phyloP scores from a whole-genome alignment of 2,888 invertebrate species.

The Dicyrtoma fusca region DNA sequence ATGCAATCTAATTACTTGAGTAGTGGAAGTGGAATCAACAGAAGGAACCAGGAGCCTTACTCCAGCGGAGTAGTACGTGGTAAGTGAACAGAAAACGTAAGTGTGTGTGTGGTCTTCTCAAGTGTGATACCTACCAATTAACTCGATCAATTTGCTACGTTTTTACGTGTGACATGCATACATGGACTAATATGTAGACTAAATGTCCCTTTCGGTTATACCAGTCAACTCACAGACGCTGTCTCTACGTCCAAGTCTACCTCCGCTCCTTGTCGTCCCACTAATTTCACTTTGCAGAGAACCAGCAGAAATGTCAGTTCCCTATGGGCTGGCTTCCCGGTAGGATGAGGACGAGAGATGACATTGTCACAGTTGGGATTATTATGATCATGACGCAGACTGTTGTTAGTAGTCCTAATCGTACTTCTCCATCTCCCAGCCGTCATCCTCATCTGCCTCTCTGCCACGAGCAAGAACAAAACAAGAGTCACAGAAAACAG shows the following conservation, averaged over 20 bases:
- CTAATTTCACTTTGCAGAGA: background rate
- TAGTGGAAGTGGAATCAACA: background rate
- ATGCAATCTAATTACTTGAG: background rate
- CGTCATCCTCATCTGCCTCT: background rate
- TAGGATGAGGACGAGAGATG: background rate
- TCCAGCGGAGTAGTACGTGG: background rate
- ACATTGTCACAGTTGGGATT: background rate
- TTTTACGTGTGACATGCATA: background rate
- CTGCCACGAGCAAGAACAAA: background rate
- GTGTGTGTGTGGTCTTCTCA: constrained; percentile 3
- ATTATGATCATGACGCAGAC: constrained; percentile 2
- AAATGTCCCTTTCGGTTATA: background rate
- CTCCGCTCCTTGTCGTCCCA: constrained; percentile 6
- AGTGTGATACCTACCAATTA: background rate
- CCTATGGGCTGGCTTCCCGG: constrained; percentile 6
- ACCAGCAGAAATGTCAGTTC: background rate
- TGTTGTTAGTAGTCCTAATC: background rate
- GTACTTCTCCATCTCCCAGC: background rate
- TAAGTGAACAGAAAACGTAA: background rate
- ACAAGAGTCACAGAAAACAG: too few species aligned
- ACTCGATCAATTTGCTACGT: constrained; percentile 9
- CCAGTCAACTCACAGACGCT: background rate
- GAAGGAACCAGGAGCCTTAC: background rate
- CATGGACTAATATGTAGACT: background rate
- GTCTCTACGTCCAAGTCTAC: background rate